Conservation (phyloP, 2,888 invertebrate genomes). For the Oligia strigilis region DNA sequence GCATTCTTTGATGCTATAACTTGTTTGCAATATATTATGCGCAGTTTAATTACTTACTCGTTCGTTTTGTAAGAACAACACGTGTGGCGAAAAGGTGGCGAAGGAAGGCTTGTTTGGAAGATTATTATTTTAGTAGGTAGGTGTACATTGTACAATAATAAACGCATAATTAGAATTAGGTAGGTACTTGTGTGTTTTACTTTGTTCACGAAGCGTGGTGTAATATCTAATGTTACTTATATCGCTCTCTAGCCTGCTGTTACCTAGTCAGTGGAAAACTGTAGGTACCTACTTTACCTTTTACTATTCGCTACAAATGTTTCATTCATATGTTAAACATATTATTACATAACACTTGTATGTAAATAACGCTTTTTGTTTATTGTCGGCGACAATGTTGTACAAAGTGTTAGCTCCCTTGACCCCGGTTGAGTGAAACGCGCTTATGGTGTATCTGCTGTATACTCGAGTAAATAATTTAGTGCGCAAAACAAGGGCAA, state of each 20-base stretch:
- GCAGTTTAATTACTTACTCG: conserved; percentile 50
- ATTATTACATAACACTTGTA: conserved; percentile 45
- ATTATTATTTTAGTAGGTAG: conserved; percentile 36
- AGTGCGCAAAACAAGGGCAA: conserved; percentile 89
- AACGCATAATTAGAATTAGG: conserved; percentile 33
- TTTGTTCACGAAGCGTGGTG: conserved; percentile 20
- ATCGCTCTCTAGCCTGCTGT: not conserved
- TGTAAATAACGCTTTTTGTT: conserved; percentile 38
- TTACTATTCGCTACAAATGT: conserved; percentile 4
- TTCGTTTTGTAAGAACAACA: conserved; percentile 56
- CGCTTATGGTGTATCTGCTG: conserved; percentile 72
- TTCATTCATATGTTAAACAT: conserved; percentile 35
- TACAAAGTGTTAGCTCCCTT: conserved; percentile 76
- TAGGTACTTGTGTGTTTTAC: conserved; percentile 24
- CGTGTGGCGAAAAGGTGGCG: too few species aligned
- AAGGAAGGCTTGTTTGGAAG: conserved; percentile 46
- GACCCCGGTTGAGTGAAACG: conserved; percentile 76
- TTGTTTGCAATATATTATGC: conserved; percentile 55
- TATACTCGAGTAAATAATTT: conserved; percentile 81
- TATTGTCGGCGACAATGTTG: conserved; percentile 52
- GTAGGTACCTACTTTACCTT: conserved; percentile 13
- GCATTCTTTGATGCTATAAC: conserved; percentile 51
- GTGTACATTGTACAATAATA: conserved; percentile 30
- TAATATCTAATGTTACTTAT: conserved; percentile 20
- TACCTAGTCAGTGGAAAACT: conserved; percentile 11